Evolutionary conservation across 2,888 invertebrate genomes (phyloP).

Genomic region (Xylocampa areola): DNA sequence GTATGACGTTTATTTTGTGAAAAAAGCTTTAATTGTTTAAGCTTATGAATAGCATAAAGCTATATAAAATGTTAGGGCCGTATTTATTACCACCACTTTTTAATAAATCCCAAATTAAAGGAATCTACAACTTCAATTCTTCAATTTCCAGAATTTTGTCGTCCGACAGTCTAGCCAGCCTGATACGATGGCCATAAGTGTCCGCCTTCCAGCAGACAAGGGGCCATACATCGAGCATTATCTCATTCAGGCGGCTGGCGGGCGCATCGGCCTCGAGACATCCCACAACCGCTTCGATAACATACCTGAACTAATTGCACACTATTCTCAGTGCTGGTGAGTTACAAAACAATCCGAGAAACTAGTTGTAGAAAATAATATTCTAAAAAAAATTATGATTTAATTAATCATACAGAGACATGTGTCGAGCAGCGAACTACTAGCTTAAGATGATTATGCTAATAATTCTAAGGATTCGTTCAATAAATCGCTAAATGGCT

Average conservation of each 20-base stretch:
- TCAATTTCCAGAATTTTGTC: constrained; percentile 94
- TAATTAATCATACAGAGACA: no score
- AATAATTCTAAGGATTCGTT: no score
- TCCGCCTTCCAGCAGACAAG: constrained; percentile 95
- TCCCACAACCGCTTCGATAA: constrained; percentile 98
- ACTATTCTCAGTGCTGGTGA: constrained; percentile 97
- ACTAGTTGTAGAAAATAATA: no score
- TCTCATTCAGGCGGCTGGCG: constrained; percentile 95
- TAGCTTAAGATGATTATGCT: no score
- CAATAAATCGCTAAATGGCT: no score
- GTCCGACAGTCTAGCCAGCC: constrained; percentile 98
- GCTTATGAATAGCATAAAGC: no score
- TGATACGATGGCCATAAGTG: constrained; percentile 98
- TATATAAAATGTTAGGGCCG: no score
- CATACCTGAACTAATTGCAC: constrained; percentile 97
- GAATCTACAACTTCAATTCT: neutral
- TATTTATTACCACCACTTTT: no score
- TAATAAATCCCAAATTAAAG: no score
- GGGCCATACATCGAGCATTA: constrained; percentile 98
- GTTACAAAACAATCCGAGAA: constrained; percentile 55
- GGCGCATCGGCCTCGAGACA: constrained; percentile 96
- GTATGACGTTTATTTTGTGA: neutral
- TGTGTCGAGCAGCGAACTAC: no score
- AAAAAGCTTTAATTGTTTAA: no score
- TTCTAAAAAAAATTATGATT: no score